These are phyloP conservation scores for Choristoneura rosaceana DNA, from an alignment of 2,888 invertebrate species.

Conservation along the genomic window DNA sequence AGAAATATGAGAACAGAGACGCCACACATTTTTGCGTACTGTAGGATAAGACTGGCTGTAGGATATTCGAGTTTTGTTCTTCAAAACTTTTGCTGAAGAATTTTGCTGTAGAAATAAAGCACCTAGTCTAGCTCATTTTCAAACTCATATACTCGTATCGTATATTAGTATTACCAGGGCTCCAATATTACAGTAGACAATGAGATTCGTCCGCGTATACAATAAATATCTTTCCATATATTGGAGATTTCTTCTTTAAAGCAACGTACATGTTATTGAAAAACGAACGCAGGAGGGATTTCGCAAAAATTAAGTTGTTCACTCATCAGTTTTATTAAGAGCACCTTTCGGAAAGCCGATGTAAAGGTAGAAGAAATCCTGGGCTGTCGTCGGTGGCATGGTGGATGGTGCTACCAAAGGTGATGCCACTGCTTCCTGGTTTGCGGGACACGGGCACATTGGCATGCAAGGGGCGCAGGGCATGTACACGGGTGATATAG, in stretches of 20 bases:
- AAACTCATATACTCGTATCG: no score
- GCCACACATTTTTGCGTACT: neutral
- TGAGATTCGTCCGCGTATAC: neutral
- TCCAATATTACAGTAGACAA: neutral
- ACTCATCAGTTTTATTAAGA: neutral
- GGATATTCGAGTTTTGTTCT: neutral
- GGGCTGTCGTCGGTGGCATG: neutral
- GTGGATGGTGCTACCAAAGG: neutral
- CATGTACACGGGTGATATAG: neutral
- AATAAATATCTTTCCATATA: neutral
- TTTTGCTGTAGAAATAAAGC: neutral
- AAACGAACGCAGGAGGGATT: neutral
- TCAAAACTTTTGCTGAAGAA: no score
- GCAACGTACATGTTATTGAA: neutral
- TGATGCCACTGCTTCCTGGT: no score
- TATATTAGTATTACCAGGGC: neutral
- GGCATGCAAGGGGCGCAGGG: slow-evolving; percentile 19
- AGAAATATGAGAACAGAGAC: neutral
- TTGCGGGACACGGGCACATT: neutral
- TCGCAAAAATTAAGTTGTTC: neutral
- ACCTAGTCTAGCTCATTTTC: neutral
- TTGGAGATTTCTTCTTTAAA: neutral
- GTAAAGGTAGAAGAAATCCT: slow-evolving; percentile 17
- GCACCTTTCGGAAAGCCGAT: slow-evolving; percentile 14
- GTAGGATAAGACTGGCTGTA: no score